Conservation (phyloP, 37 sponge, comb jelly and placozoan genomes). For the Mnemiopsis leidyi region DNA sequence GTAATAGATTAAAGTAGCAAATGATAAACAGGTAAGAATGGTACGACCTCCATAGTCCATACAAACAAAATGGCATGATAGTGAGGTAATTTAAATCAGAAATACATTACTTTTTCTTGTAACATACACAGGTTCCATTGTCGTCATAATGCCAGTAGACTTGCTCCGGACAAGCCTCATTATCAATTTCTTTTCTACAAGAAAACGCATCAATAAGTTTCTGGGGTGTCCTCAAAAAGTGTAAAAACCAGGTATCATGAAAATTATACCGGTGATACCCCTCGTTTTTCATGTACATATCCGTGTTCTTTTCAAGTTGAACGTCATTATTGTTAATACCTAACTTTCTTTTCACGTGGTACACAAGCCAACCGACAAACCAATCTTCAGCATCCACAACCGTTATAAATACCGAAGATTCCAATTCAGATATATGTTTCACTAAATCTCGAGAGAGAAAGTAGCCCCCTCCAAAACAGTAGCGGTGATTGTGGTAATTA, state of each 20-base stretch:
- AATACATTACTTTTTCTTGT: too few relatives aligned
- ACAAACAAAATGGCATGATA: too few relatives aligned
- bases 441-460: neutral
- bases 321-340: neutral
- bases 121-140: neutral
- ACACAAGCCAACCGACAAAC: neutral
- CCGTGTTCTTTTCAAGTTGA: neutral
- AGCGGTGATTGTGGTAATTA: neutral
- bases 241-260: neutral
- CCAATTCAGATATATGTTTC: neutral
- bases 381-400: neutral
- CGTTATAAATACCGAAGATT: neutral
- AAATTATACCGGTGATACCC: neutral
- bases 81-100: too few relatives aligned
- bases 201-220: neutral
- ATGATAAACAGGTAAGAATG: too few relatives aligned
- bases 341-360: neutral
- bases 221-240: neutral
- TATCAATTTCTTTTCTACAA: neutral
- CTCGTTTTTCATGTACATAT: neutral
- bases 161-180: neutral
- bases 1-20: too few relatives aligned
- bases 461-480: neutral
- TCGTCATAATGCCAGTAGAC: neutral
- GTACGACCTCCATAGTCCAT: too few relatives aligned